These are phyloP conservation scores for Trichogramma evanescens DNA, from an alignment of 2,888 invertebrate species.

Conservation along the genomic window DNA sequence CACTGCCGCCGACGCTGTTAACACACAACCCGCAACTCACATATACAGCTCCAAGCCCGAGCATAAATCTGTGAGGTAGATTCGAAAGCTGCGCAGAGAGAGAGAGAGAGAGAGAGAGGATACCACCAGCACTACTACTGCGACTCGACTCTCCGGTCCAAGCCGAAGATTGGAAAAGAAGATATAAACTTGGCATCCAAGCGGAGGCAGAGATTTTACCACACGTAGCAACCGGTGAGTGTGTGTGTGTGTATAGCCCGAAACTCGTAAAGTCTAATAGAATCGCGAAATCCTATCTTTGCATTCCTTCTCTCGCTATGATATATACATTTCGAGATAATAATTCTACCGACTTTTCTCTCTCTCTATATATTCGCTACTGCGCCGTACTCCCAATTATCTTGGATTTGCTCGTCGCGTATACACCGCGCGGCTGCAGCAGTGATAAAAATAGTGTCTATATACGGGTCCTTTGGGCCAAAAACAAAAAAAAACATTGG, in stretches of 20 bases:
- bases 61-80: constrained; percentile 7
- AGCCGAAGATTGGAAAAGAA: constrained; percentile 15
- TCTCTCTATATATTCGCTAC: no score
- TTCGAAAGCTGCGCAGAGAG: not conserved
- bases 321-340: not conserved
- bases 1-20: not conserved
- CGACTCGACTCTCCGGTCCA: no score
- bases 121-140: no score
- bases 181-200: constrained; percentile 19
- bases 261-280: constrained; percentile 18
- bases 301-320: not conserved
- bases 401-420: not conserved
- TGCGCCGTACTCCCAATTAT: constrained; percentile 1
- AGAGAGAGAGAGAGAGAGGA: not conserved
- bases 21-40: constrained; percentile 2
- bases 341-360: not conserved
- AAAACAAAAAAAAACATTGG: no score
- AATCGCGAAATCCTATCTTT: constrained; percentile 9
- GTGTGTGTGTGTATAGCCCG: not conserved
- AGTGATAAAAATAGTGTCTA: no score
- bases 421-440: not conserved
- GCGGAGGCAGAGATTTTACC: not conserved
- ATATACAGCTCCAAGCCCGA: not conserved
- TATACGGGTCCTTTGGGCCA: no score
- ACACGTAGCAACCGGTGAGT: not conserved